Evolutionary conservation across 2,797 vertebrate genomes (phyloP).

Genomic region (Takifugu ocellatus): DNA sequence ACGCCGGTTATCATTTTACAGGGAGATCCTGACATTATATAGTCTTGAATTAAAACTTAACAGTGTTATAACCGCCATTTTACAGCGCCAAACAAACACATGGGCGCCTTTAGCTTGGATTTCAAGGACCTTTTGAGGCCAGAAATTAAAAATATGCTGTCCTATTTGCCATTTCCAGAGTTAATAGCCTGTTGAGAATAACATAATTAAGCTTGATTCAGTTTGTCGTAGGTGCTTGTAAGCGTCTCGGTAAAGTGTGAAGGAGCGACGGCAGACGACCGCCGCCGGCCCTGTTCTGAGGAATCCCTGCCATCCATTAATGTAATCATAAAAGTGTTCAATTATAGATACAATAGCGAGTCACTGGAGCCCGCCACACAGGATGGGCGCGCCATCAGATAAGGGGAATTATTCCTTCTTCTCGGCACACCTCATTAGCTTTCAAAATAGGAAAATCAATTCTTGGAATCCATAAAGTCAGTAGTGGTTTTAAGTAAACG

Average conservation of each 20-base stretch:
- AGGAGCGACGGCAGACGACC: conserved; percentile 6
- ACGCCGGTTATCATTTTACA: no score
- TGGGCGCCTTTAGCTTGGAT: background rate
- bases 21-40: no score
- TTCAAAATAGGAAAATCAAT: conserved; percentile 74
- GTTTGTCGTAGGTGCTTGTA: conserved; percentile 10
- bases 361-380: conserved; percentile 50
- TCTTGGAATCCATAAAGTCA: conserved; percentile 59
- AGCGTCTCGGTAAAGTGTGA: conserved; percentile 5
- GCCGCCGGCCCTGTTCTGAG: background rate
- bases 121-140: background rate
- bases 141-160: background rate
- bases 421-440: conserved; percentile 62
- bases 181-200: background rate
- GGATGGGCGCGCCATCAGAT: conserved; percentile 23
- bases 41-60: no score
- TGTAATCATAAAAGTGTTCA: conserved; percentile 55
- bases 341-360: conserved; percentile 52
- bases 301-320: conserved; percentile 37
- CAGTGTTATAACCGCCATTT: background rate
- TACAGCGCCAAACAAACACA: background rate
- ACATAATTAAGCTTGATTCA: conserved; percentile 2
- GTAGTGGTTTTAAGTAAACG: conserved; percentile 60
- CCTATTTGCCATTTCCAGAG: background rate
- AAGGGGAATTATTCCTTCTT: conserved; percentile 17